These are phyloP conservation scores for Trissolcus japonicus DNA, from an alignment of 2,888 invertebrate genomes.

Conservation along the genomic window DNA sequence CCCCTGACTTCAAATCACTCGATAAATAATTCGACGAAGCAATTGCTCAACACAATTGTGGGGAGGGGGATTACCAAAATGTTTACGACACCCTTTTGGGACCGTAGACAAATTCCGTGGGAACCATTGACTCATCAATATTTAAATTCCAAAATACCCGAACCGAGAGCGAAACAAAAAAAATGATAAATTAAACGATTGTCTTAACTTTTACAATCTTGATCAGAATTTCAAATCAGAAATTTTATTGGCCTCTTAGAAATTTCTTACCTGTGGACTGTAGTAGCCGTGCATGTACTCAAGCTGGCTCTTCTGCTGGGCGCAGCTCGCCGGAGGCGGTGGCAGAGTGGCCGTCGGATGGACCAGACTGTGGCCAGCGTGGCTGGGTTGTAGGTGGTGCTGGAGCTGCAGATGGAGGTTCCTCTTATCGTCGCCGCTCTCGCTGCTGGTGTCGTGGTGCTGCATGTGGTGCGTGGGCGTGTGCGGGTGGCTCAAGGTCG, in stretches of 20 bases:
- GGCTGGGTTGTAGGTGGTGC: slow-evolving; percentile 69
- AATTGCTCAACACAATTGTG: slow-evolving; percentile 35
- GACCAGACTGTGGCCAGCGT: slow-evolving; percentile 68
- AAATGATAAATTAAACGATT: slow-evolving; percentile 21
- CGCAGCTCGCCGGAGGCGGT: slow-evolving; percentile 71
- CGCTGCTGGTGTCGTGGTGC: slow-evolving; percentile 68
- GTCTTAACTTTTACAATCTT: slow-evolving; percentile 2
- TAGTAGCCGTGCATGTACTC: slow-evolving; percentile 75
- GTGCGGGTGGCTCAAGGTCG: slow-evolving; percentile 69
- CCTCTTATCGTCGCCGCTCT: slow-evolving; percentile 72
- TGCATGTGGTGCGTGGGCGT: slow-evolving; percentile 72
- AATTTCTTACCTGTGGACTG: slow-evolving; percentile 70
- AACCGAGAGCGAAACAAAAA: slow-evolving; percentile 1
- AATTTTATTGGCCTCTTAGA: slow-evolving; percentile 9
- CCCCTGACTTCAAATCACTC: not conserved
- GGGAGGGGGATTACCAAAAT: slow-evolving; percentile 25
- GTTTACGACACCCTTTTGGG: slow-evolving; percentile 4
- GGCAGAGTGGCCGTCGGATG: slow-evolving; percentile 73
- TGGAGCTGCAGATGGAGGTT: slow-evolving; percentile 74
- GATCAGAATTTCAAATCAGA: slow-evolving; percentile 28
- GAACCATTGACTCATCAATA: slow-evolving; percentile 21
- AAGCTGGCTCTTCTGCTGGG: slow-evolving; percentile 74
- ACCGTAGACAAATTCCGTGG: slow-evolving; percentile 20
- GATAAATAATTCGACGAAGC: slow-evolving; percentile 24
- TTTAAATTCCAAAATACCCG: slow-evolving; percentile 9